Evolutionary conservation across 2,113 vertebrate species (phyloP).

Genomic region (Tautogolabrus adspersus): DNA sequence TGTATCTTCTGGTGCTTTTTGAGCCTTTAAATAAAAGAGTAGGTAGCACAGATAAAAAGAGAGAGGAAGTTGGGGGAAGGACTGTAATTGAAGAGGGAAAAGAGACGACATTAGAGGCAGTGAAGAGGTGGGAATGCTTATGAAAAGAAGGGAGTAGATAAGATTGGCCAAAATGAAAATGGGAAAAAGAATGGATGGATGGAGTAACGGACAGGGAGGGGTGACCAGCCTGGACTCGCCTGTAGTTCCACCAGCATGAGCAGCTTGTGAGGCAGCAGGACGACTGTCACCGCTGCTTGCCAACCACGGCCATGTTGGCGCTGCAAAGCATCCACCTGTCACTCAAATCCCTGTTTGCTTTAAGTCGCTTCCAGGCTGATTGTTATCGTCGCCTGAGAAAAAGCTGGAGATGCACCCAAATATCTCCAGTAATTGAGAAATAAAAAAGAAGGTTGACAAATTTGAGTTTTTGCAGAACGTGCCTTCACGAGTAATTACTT

Average conservation of each 20-base stretch:
- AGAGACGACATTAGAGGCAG: background rate
- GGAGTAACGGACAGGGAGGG: constrained; percentile 25
- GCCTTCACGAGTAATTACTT: background rate
- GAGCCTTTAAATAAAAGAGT: constrained; percentile 11
- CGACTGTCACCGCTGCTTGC: constrained; percentile 75
- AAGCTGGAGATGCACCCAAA: background rate
- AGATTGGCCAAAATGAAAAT: background rate
- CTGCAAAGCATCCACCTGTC: constrained; percentile 67
- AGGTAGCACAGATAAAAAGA: background rate
- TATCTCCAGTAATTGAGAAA: background rate
- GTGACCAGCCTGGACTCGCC: constrained; percentile 56
- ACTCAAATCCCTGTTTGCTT: constrained; percentile 62
- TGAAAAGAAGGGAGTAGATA: background rate
- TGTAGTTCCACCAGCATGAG: constrained; percentile 64
- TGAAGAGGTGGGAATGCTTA: background rate
- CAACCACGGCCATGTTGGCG: constrained; percentile 64
- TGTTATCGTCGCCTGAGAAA: constrained; percentile 10
- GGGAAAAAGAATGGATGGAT: constrained; percentile 6
- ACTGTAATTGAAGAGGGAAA: background rate
- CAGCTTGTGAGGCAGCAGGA: constrained; percentile 81
- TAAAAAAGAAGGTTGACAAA: background rate
- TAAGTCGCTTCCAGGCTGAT: constrained; percentile 34
- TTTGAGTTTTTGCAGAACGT: background rate
- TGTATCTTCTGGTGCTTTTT: background rate
- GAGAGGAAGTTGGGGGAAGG: constrained; percentile 1